phyloP scores from a whole-genome alignment of 2,888 invertebrate species.

The Hybos culiciformis region DNA sequence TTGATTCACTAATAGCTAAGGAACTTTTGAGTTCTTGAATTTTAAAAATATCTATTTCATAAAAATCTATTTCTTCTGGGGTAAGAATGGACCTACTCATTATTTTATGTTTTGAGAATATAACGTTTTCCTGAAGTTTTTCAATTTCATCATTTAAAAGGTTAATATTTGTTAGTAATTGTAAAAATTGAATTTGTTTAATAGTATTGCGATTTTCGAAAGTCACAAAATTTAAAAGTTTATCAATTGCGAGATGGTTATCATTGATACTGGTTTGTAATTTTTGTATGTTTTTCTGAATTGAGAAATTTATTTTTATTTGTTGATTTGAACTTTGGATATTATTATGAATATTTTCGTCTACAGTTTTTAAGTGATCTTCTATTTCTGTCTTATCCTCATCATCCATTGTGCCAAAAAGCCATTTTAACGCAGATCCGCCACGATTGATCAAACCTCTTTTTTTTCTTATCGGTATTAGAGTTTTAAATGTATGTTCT shows the following conservation, averaged over 20 bases:
- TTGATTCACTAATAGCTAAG: background rate
- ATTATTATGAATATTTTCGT: slow-evolving; percentile 9
- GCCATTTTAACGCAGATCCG: slow-evolving; percentile 9
- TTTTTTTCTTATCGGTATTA: slow-evolving; percentile 4
- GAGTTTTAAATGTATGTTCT: too few relatives aligned
- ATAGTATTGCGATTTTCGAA: background rate
- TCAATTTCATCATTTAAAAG: background rate
- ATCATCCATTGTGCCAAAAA: slow-evolving; percentile 13
- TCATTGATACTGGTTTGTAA: background rate
- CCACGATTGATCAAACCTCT: slow-evolving; percentile 11
- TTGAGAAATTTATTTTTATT: background rate
- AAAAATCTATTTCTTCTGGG: too few relatives aligned
- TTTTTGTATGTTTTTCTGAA: background rate
- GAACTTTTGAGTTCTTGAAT: background rate
- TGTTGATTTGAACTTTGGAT: background rate
- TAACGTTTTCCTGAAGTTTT: background rate
- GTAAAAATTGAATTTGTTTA: background rate
- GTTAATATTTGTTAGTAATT: background rate
- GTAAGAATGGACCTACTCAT: background rate
- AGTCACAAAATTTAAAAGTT: background rate
- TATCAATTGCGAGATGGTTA: background rate
- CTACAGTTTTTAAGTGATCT: slow-evolving; percentile 8
- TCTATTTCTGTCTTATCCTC: slow-evolving; percentile 11
- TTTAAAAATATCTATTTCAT: background rate
- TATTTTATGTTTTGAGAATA: background rate